Base-by-base conservation (phyloP, 2,888 invertebrate species). In the Tineola bisselliella region DNA sequence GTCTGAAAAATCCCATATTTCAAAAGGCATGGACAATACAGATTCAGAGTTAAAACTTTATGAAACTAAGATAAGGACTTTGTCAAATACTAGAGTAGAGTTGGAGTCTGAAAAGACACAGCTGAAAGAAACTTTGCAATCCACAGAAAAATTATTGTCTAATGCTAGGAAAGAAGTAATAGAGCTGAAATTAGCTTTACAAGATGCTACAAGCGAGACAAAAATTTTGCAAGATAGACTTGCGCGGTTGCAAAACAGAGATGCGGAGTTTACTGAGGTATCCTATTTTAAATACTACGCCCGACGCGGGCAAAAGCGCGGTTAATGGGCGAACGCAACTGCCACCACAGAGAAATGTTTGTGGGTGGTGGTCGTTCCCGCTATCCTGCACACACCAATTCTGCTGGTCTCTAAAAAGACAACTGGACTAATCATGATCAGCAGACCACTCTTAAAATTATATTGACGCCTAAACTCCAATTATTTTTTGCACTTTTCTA, bases 151-250 rank as follows among this genome's bases (percentile, higher is more conserved):
- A n/a, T 88, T 70, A 88, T 89, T 80, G 70, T 93, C 70, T 89
- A 94, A 77, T 88, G 88, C 74, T 88, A 93, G 81, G 90, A 92
- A 72, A 89, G 92, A 68, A 87, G 88, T 74, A n/a, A 90, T 91
- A 25, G 89, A 90, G 63, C 80, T 90, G 38, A 89, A 90, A 68
- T 68, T 91, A 44, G 80, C 87, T 12, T 87, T 91, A 70, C 90
- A 92, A 69, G 91, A 92, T 76, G 82, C 92, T 31, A 89, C 90
- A 64, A 81, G 86, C 60, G 91, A 92, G 76, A 87, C 91, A 19
- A 78, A 84, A 63, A 82, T 84, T 59, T 74, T 91, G 63, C 90
- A 89, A 67, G 81, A 87, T 44, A 88, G 87, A 17, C 15, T 48
- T 6, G 12, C 3, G 2, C 8, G 48, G 3, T 15, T 48, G 15